A percentile compares a stretch with the other conserved stretches of the same genome.
These are phyloP conservation scores for Macquaria ambigua DNA, from an alignment of 2,113 vertebrate genomes.

Conservation along the genomic window DNA sequence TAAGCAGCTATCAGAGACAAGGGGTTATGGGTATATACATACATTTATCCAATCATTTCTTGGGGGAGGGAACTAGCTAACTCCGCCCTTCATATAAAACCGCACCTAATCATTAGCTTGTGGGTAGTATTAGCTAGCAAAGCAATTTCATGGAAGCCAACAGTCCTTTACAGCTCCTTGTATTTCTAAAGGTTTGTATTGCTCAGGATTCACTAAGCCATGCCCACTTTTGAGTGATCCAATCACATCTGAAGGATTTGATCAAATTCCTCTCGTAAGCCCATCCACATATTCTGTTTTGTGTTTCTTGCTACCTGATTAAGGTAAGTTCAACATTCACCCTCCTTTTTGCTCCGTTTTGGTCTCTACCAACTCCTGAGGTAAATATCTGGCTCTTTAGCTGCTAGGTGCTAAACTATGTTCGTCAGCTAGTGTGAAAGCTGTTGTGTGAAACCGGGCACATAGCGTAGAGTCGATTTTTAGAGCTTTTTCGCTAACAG, in stretches of 20 bases:
- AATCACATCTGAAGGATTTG: neutral
- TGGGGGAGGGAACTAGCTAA: neutral
- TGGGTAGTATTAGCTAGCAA: neutral
- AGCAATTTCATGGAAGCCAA: neutral
- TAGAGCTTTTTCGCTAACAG: neutral
- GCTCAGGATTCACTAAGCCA: neutral
- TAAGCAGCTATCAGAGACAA: neutral
- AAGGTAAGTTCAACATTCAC: neutral
- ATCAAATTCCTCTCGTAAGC: neutral
- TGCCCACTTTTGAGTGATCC: neutral
- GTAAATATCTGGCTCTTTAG: neutral
- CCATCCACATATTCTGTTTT: neutral
- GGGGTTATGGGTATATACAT: neutral
- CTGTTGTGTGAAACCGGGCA: neutral
- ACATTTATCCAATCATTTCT: neutral
- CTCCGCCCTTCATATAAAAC: neutral
- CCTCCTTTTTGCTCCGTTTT: neutral
- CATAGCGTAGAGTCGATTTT: too few relatives aligned
- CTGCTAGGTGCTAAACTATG: neutral
- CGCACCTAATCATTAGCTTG: neutral
- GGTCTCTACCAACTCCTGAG: neutral
- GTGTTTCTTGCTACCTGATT: neutral
- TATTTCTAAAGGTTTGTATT: neutral
- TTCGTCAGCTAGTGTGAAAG: neutral
- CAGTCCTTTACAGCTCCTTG: neutral